Conservation (phyloP, 1,140 invertebrate genomes). For the Drosophila sturtevanti region DNA sequence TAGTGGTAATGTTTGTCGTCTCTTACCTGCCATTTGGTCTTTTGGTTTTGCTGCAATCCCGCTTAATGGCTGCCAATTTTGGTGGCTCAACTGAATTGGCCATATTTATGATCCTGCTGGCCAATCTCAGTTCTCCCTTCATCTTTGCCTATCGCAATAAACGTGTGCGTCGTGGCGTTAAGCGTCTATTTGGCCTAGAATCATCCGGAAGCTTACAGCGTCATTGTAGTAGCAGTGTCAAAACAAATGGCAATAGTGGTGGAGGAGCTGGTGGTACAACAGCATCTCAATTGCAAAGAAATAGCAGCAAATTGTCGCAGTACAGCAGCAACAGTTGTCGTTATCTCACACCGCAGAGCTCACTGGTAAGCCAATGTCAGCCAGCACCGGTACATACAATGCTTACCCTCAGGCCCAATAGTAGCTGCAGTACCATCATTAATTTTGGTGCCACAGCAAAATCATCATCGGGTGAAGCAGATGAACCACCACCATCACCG, state of each 20-base stretch:
- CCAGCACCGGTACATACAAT: slow-evolving; percentile 59
- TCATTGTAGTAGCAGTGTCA: slow-evolving; percentile 69
- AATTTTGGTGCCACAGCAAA: slow-evolving; percentile 53
- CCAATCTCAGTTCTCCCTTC: slow-evolving; percentile 89
- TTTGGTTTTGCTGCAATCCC: slow-evolving; percentile 83
- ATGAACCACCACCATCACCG: slow-evolving; percentile 55
- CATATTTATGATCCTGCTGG: slow-evolving; percentile 87
- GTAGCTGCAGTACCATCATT: slow-evolving; percentile 79
- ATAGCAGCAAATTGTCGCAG: slow-evolving; percentile 72
- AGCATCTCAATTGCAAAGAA: slow-evolving; percentile 60
- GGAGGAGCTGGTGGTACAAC: slow-evolving; percentile 1
- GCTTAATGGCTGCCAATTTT: slow-evolving; percentile 61
- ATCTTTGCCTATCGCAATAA: slow-evolving; percentile 91
- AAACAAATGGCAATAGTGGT: slow-evolving; percentile 39
- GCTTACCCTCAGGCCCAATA: slow-evolving; percentile 61
- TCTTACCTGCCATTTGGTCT: slow-evolving; percentile 88
- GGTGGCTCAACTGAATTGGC: slow-evolving; percentile 82
- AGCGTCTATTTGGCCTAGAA: slow-evolving; percentile 85
- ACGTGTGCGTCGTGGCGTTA: slow-evolving; percentile 88
- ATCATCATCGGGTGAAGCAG: slow-evolving; percentile 51
- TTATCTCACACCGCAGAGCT: slow-evolving; percentile 72
- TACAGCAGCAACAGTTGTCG: slow-evolving; percentile 74
- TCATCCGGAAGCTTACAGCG: slow-evolving; percentile 69
- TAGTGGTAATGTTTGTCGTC: slow-evolving; percentile 87
- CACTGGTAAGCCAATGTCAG: slow-evolving; percentile 56